Base-by-base conservation (phyloP, 1,140 invertebrate species). In the Drosophila sechellia region DNA sequence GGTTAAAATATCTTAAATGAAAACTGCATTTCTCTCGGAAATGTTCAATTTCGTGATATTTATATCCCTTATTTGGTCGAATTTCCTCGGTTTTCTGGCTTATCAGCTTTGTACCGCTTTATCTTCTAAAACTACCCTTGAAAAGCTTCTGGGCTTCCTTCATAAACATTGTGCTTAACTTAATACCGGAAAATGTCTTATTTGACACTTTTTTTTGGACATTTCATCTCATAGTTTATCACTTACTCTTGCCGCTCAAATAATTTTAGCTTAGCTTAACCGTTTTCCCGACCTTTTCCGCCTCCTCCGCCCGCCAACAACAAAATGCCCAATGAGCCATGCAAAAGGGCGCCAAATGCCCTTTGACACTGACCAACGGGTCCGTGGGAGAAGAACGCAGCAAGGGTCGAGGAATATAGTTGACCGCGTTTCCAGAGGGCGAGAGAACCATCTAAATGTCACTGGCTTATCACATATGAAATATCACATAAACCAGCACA, bases 401-500 rank as follows among this genome's bases (percentile, higher is more conserved):
- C 40, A 71, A 49, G 12, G 37, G 40, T 56, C 34, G n/a, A 10
- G 35, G 20, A 40, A 31, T 59, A 40, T 52, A 40, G 45, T 45
- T 46, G 46, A 49, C 20, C 37, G 20, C 43, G 25, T 45, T 34
- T 31, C 15, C 68, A 49, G 20, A 53, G 34, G 42, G 39, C 52
- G 37, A 43, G 37, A 43, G 53, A 42, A 48, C 31, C 35, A 59
- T 72, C 71, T 40, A 76, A 83, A 79, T 87, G 84, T 70, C 75
- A 79, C 61, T 78, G 59, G 77, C 79, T 83, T 89, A 87, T 87
- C 83, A 83, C 64, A 83, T 79, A 79, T 81, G 83, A 83, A 87
- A 87, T 87, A 87, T 87, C 83, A 70, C 83, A 79, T 87, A 87
- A 89, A 89, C 83, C 87, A 85, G 85, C 57, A 81, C 81, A 86